Percentiles rank a stretch among this genome's conserved stretches.
Conservation (phyloP, 2,888 invertebrate genomes). For the Drosophila conformis region DNA sequence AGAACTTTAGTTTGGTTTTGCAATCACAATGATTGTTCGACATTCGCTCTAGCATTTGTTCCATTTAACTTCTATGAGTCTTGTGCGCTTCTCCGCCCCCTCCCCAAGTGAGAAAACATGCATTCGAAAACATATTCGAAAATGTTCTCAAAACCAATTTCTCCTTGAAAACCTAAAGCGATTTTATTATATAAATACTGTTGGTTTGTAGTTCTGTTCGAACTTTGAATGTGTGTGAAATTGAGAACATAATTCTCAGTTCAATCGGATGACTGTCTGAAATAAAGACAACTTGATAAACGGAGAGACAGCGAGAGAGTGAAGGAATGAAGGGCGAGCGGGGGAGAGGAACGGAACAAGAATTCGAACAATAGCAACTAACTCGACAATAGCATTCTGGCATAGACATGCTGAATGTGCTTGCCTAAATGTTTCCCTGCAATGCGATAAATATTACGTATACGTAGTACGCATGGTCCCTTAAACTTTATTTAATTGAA, state of each 20-base stretch:
- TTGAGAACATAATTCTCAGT: background rate
- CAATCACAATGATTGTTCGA: slow-evolving; percentile 18
- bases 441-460: background rate
- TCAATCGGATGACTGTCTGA: background rate
- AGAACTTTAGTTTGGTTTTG: slow-evolving; percentile 8
- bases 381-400: background rate
- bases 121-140: background rate
- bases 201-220: background rate
- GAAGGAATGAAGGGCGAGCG: background rate
- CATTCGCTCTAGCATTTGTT: slow-evolving; percentile 6
- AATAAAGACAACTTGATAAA: background rate
- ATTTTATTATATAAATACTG: background rate
- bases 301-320: too few relatives aligned
- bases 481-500: background rate
- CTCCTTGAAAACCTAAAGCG: fast-evolving
- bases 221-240: background rate
- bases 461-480: background rate
- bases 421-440: background rate
- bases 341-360: background rate
- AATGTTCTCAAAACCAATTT: background rate
- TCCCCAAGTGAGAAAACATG: background rate
- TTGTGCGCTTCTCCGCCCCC: background rate
- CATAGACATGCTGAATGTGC: too few relatives aligned
- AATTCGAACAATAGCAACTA: background rate
- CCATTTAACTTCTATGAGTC: slow-evolving; percentile 26